Evolutionary conservation across 2,113 vertebrate genomes (phyloP).

Genomic region (Cnemophilus loriae): DNA sequence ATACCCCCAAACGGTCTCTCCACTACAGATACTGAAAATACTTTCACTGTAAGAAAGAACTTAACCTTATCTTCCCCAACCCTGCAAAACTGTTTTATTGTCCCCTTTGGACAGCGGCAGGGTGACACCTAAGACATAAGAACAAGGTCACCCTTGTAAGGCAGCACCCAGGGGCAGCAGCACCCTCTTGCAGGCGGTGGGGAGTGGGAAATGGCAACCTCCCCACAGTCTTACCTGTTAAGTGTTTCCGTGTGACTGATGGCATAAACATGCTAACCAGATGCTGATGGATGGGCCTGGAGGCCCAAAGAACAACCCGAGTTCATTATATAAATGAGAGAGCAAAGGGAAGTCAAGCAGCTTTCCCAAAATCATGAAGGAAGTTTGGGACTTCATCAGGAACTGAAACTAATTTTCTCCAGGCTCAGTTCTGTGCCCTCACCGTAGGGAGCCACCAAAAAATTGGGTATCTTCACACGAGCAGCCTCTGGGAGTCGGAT

Average conservation of each 20-base stretch:
- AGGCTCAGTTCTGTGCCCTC: slow-evolving; percentile 4
- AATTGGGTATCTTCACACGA: slow-evolving; percentile 17
- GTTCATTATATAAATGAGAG: slow-evolving; percentile 36
- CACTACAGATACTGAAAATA: background rate
- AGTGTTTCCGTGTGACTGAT: slow-evolving; percentile 7
- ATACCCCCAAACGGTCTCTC: accelerated
- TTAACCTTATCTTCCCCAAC: background rate
- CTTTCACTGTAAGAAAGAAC: background rate
- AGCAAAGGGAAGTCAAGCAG: background rate
- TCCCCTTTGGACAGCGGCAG: background rate
- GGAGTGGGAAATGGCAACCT: background rate
- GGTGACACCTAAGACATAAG: background rate
- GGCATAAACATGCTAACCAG: slow-evolving; percentile 52
- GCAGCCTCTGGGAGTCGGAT: slow-evolving; percentile 42
- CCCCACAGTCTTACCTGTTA: background rate
- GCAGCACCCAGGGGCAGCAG: background rate
- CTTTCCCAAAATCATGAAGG: slow-evolving; percentile 48
- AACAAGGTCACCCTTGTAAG: background rate
- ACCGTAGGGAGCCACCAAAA: slow-evolving; percentile 14
- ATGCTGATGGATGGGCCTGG: slow-evolving; percentile 48
- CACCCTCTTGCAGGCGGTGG: background rate
- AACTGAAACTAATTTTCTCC: slow-evolving; percentile 51
- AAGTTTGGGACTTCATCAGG: slow-evolving; percentile 33
- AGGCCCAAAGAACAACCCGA: slow-evolving; percentile 1
- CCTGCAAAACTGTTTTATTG: background rate